phyloP scores from a whole-genome alignment of 1,140 invertebrate genomes.

The Nephotettix cincticeps region DNA sequence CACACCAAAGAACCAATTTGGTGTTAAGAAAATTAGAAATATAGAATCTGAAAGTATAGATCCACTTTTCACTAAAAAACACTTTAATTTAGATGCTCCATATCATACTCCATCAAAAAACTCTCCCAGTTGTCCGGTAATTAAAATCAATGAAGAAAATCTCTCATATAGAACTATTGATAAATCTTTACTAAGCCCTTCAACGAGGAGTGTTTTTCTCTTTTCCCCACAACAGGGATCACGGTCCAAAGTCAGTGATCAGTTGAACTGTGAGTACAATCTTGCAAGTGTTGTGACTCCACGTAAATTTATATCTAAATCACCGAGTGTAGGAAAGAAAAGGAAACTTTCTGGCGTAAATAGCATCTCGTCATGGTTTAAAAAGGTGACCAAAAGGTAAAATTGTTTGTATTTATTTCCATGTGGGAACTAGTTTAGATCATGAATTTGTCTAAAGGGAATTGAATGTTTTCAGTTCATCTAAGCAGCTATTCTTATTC shows the following conservation, averaged over 20 bases:
- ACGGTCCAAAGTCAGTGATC: background rate
- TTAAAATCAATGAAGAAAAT: background rate
- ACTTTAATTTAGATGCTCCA: background rate
- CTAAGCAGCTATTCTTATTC: too few species aligned
- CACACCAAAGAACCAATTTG: background rate
- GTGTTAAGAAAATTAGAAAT: background rate
- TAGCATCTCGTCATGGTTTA: background rate
- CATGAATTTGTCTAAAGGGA: too few species aligned
- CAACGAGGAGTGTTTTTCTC: background rate
- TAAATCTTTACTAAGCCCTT: background rate
- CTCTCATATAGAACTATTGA: background rate
- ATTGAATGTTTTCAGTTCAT: too few species aligned
- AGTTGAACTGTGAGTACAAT: background rate
- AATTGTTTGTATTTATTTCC: too few species aligned
- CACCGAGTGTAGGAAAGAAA: background rate
- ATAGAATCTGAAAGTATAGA: background rate
- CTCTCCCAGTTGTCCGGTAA: background rate
- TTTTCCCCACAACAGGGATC: background rate
- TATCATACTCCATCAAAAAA: background rate
- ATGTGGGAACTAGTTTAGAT: too few species aligned
- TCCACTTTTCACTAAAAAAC: background rate
- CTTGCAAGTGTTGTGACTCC: background rate
- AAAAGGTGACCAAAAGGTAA: conserved; percentile 3
- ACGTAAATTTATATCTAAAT: background rate
- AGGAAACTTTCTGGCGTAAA: background rate